phyloP scores from a whole-genome alignment of 2,888 invertebrate genomes.

The Lasioglossum malachurum region DNA sequence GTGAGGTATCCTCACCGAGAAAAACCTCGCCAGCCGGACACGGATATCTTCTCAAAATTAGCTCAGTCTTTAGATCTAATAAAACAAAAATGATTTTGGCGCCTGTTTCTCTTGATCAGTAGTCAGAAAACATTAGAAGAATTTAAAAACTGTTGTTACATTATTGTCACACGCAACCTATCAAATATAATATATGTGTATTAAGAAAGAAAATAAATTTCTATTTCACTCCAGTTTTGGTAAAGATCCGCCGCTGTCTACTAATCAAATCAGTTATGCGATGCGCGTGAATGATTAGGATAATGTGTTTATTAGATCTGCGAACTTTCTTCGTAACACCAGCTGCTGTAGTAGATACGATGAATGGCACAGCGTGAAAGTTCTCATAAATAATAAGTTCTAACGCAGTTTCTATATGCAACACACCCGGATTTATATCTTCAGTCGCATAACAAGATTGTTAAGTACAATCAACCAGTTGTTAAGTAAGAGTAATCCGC shows the following conservation, averaged over 20 bases:
- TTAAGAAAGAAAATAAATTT: too few relatives aligned
- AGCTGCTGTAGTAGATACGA: background rate
- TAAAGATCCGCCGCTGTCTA: too few relatives aligned
- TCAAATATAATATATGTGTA: too few relatives aligned
- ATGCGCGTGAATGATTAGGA: background rate
- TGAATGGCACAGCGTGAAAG: background rate
- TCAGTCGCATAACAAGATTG: background rate
- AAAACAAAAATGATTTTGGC: background rate
- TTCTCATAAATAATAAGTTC: conserved; percentile 2
- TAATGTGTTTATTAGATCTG: background rate
- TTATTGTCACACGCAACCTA: too few relatives aligned
- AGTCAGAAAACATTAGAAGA: too few relatives aligned
- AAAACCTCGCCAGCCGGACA: too few relatives aligned
- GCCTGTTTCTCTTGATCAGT: too few relatives aligned
- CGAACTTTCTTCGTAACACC: background rate
- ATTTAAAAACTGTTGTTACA: too few relatives aligned
- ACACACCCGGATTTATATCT: background rate
- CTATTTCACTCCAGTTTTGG: too few relatives aligned
- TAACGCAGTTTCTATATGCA: background rate
- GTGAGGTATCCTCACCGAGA: background rate
- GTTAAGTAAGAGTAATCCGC: background rate
- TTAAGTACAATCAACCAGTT: too few relatives aligned
- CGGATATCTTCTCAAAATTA: background rate
- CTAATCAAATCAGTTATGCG: background rate
- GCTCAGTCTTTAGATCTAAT: background rate